Base-by-base conservation (phyloP, 2,797 vertebrate genomes). In the Pelobates cultripes region DNA sequence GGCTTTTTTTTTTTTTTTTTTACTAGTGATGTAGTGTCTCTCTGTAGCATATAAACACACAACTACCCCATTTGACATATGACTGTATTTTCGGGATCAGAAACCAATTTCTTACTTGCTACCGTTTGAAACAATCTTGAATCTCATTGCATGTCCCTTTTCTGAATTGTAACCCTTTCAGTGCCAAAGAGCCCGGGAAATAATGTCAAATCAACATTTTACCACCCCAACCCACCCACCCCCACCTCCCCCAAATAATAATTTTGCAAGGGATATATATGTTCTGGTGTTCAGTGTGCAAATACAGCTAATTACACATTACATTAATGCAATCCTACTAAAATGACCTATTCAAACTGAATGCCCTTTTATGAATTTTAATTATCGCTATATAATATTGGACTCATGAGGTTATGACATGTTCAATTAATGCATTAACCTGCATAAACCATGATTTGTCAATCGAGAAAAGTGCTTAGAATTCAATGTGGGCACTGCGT, bases 301-400 rank as follows among this genome's bases (percentile, higher is more conserved):
- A 28, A 28, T 28, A 28, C 28, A 28, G 2, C 28, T 28, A 28
- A 28, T 28, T 28, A 28, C 28, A 28, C 28, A 28, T 28, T 28
- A 28, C 28, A 28, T 87, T 82, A 85, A 85, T 63, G 73, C 76
- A 64, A 77, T 2, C 42, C 51, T 81, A 7, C 0, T 47, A 81
- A 75, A 78, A 81, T 80, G 74, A 47, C n/a, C 0, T 2, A 0
- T 85, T 80, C 61, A 15, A 73, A 61, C 51, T 66, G 80, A 17
- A 60, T 81, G 70, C 28, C 80, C 83, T 61, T 81, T 75, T 79
- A 43, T 53, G 17, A 43, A n/a, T 80, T 64, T 10, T 43, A 78
- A 0, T 84, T 86, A 60, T 64, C 81, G 74, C 28, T 73, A 70
- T 72, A 72, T 79, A 28, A 69, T 83, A 75, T 75, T 57, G 69